phyloP scores from a whole-genome alignment of 2,888 invertebrate species.

The Cataglyphis livida region DNA sequence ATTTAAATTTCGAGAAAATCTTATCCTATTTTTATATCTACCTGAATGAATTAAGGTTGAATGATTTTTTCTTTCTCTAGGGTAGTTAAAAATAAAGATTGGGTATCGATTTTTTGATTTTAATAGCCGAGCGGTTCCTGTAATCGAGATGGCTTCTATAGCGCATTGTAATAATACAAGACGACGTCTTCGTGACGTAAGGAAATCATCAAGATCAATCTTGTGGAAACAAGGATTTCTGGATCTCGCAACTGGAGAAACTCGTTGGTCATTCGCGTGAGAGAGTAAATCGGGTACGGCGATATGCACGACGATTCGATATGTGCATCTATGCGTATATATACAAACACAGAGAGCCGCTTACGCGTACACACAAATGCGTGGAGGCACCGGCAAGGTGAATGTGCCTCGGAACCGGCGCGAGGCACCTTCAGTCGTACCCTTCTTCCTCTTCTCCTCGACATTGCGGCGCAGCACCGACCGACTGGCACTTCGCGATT shows the following conservation, averaged over 20 bases:
- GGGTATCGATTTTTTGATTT: conserved; percentile 5
- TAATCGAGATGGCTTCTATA: neutral
- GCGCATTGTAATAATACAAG: neutral
- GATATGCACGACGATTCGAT: neutral
- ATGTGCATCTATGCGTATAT: conserved; percentile 3
- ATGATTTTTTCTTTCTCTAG: neutral
- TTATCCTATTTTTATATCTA: neutral
- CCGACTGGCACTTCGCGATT: conserved; percentile 25
- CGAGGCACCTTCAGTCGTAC: conserved; percentile 76
- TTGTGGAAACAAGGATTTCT: conserved; percentile 37
- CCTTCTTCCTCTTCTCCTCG: conserved; percentile 76
- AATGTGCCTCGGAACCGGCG: conserved; percentile 75
- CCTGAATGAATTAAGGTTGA: neutral
- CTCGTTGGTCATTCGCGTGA: conserved; percentile 42
- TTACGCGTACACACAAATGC: conserved; percentile 73
- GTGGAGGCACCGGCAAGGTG: conserved; percentile 74
- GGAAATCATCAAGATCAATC: conserved; percentile 69
- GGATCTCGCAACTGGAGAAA: conserved; percentile 46
- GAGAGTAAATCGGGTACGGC: conserved; percentile 43
- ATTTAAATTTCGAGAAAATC: neutral
- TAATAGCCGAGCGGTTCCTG: neutral
- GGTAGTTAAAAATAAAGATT: neutral
- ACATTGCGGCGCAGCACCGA: conserved; percentile 68
- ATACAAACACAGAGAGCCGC: conserved; percentile 42
- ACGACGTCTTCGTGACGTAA: neutral